phyloP scores from a whole-genome alignment of 2,797 vertebrate genomes.

The Poeciliopsis turneri region DNA sequence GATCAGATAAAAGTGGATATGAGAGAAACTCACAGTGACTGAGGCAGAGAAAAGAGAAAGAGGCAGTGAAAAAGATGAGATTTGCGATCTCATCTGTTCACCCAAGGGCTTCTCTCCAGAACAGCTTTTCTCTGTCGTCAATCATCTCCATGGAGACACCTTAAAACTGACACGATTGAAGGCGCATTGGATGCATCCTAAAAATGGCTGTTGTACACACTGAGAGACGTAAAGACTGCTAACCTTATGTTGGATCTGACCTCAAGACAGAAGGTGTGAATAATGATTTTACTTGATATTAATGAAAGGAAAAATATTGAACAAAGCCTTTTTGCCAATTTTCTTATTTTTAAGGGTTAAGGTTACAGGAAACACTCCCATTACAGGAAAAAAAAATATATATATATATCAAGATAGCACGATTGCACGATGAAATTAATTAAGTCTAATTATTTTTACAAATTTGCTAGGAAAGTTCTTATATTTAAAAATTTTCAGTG shows the following conservation, averaged over 20 bases:
- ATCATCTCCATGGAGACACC: slow-evolving; percentile 70
- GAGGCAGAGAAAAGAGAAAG: slow-evolving; percentile 37
- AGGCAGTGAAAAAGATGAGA: slow-evolving; percentile 64
- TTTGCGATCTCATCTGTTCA: slow-evolving; percentile 75
- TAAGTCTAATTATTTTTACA: neutral
- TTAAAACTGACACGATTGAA: slow-evolving; percentile 65
- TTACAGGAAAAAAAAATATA: neutral
- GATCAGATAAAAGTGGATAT: slow-evolving; percentile 17
- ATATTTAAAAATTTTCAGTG: neutral
- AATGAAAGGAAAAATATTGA: neutral
- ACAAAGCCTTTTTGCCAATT: neutral
- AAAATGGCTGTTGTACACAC: slow-evolving; percentile 52
- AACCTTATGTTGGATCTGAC: slow-evolving; percentile 22
- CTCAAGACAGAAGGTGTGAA: slow-evolving; percentile 16
- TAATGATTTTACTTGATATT: neutral
- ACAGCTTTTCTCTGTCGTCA: slow-evolving; percentile 61
- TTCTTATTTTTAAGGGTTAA: neutral
- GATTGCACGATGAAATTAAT: neutral
- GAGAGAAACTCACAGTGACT: slow-evolving; percentile 12
- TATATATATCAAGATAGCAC: neutral
- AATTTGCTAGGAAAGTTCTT: neutral
- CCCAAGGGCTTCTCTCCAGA: slow-evolving; percentile 47
- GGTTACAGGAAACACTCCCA: neutral
- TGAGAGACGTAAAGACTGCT: slow-evolving; percentile 31
- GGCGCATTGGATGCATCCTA: slow-evolving; percentile 56